Conservation (phyloP, 2,113 vertebrate genomes). For the Ondatra zibethicus region DNA sequence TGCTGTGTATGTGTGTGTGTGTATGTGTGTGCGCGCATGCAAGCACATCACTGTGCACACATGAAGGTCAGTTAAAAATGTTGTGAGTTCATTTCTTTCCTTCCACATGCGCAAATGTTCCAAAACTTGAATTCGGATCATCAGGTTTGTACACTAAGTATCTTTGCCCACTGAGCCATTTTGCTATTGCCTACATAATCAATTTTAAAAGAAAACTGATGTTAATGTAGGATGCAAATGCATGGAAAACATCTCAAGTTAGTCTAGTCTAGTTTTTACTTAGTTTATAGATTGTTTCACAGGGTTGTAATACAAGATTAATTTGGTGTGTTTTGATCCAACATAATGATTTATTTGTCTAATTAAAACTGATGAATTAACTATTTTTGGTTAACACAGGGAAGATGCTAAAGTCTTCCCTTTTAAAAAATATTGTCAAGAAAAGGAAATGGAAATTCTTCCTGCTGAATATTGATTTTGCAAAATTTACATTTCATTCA, state of each 20-base stretch:
- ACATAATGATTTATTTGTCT: not conserved
- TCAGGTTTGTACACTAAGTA: not conserved
- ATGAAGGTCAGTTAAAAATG: no score
- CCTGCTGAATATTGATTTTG: not conserved
- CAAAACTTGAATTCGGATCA: not conserved
- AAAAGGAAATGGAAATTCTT: not conserved
- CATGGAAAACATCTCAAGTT: not conserved
- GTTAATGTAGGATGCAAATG: not conserved
- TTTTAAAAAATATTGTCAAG: not conserved
- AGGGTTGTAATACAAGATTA: not conserved
- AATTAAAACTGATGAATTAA: not conserved
- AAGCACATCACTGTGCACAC: not conserved
- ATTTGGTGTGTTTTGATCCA: slow-evolving; percentile 31
- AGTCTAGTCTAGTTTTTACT: not conserved
- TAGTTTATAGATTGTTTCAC: slow-evolving; percentile 20
- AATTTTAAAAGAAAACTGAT: not conserved
- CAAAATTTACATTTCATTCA: not conserved
- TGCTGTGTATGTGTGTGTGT: not conserved
- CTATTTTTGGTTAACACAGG: not conserved
- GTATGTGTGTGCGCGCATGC: no score
- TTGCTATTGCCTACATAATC: not conserved
- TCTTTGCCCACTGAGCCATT: not conserved
- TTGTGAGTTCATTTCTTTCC: not conserved
- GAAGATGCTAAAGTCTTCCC: not conserved
- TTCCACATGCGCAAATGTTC: not conserved